phyloP scores from a whole-genome alignment of 2,797 vertebrate species.

The Euphonia xanthogaster region DNA sequence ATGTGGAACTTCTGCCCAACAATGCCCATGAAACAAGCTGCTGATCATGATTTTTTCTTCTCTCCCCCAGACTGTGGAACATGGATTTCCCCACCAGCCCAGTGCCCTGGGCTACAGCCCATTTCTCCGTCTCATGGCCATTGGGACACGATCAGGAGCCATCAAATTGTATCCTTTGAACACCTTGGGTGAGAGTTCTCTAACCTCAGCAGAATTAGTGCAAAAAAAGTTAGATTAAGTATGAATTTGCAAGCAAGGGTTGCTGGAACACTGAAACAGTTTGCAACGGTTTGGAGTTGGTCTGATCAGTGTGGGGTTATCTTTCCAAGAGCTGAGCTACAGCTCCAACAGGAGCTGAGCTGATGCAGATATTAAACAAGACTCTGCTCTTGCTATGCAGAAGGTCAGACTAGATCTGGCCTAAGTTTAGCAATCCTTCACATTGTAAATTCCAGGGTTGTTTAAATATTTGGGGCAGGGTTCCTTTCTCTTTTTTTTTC shows the following conservation, averaged over 20 bases:
- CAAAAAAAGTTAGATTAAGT: background rate
- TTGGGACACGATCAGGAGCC: conserved; percentile 94
- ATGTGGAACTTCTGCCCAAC: background rate
- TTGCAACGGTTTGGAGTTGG: background rate
- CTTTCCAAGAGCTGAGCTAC: background rate
- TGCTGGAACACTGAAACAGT: background rate
- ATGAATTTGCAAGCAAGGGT: background rate
- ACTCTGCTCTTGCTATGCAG: background rate
- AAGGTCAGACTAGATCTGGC: conserved; percentile 17
- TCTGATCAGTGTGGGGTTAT: background rate
- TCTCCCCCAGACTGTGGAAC: conserved; percentile 89
- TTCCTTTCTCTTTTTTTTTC: background rate
- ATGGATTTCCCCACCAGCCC: conserved; percentile 98
- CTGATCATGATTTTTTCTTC: background rate
- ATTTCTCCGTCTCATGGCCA: conserved; percentile 88
- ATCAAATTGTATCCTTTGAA: conserved; percentile 93
- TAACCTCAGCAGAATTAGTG: background rate
- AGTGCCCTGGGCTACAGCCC: conserved; percentile 92
- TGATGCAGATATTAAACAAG: background rate
- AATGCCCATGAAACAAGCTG: background rate
- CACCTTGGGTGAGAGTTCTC: background rate
- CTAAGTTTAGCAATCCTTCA: conserved; percentile 19
- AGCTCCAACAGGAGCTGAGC: conserved; percentile 4
- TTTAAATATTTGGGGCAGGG: conserved; percentile 34
- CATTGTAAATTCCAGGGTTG: conserved; percentile 34